Base-by-base conservation (phyloP, 2,888 invertebrate species). In the Heterodera filipjevi region DNA sequence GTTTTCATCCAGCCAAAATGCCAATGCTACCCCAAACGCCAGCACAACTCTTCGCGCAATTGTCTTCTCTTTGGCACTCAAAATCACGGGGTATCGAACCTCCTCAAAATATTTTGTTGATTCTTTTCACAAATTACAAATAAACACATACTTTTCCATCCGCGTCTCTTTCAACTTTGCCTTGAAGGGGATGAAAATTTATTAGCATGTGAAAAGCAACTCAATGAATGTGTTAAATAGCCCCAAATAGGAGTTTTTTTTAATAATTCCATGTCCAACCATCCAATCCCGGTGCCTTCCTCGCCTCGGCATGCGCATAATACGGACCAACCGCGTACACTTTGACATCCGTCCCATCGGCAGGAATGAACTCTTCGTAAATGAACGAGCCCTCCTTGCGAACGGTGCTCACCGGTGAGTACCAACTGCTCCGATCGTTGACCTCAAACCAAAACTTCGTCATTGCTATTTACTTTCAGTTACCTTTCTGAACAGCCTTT, bases 321-420 rank as follows among this genome's bases (percentile, higher is more conserved):
- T 97, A 98, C 0, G 98, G 97, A 0, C 99, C 99, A 44, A 99
- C 98, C 0, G 99, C 99, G 90, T 99, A 99, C 39, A 99, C 92
- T 90, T 93, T 93, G 3, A 93, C 93, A 90, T 93, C 93, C 8
- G 93, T 92, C 8, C 99, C 99, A 92, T 99, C 99, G 59, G 99
- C 99, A 10, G 98, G 98, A 96, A 99, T 99, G 91, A 99, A 99
- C 91, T 99, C 98, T 92, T 99, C 99, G 90, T 99, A 99, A 89
- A 99, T 97, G 91, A 95, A 99, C 19, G 96, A 97, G 70, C 99
- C 99, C 73, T 95, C 95, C 91, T 95, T 96, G 77, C 99, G 92
- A 12, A 99, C 95, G 87, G 95, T 93, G 70, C 95, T 96, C 39
- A 89, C 89, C 12, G 96, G 95, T 0, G 96, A 97, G 90, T 99